Evolutionary conservation across 2,797 vertebrate species (phyloP).

Genomic region (Lepilemur ruficaudatus): DNA sequence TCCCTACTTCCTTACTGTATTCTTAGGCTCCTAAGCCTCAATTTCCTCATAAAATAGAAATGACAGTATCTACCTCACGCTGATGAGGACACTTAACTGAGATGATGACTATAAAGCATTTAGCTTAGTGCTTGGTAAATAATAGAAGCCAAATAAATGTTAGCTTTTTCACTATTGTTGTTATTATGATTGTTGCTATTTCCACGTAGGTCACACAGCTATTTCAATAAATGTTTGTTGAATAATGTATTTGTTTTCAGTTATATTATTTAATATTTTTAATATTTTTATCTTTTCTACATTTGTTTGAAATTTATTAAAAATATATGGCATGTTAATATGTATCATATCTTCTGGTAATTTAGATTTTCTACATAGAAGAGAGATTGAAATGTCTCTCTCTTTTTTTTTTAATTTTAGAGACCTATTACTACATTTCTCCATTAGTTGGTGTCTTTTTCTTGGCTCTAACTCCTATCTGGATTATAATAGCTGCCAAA

Average conservation of each 20-base stretch:
- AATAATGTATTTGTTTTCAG: neutral
- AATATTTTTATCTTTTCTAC: neutral
- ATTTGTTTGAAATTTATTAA: slow-evolving; percentile 11
- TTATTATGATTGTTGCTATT: neutral
- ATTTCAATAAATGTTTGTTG: slow-evolving; percentile 14
- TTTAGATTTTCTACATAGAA: neutral
- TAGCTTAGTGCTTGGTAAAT: neutral
- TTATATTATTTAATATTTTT: neutral
- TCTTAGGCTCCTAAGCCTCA: neutral
- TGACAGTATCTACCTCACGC: neutral
- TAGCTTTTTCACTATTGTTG: neutral
- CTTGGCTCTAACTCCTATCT: slow-evolving; percentile 95
- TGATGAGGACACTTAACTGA: neutral
- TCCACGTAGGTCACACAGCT: neutral
- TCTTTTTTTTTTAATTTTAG: slow-evolving; percentile 82
- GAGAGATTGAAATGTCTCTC: slow-evolving; percentile 15
- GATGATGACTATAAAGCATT: neutral
- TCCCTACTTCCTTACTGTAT: neutral
- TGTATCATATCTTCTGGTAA: neutral
- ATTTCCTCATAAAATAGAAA: slow-evolving; percentile 10
- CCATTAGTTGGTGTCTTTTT: slow-evolving; percentile 96
- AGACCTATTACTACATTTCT: slow-evolving; percentile 92
- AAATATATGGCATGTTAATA: neutral
- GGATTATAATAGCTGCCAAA: slow-evolving; percentile 96
- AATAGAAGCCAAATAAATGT: neutral